A percentile compares a stretch with the other conserved stretches of the same genome.
phyloP scores from a whole-genome alignment of 2,113 vertebrate genomes.

The Leucopternis melanops region DNA sequence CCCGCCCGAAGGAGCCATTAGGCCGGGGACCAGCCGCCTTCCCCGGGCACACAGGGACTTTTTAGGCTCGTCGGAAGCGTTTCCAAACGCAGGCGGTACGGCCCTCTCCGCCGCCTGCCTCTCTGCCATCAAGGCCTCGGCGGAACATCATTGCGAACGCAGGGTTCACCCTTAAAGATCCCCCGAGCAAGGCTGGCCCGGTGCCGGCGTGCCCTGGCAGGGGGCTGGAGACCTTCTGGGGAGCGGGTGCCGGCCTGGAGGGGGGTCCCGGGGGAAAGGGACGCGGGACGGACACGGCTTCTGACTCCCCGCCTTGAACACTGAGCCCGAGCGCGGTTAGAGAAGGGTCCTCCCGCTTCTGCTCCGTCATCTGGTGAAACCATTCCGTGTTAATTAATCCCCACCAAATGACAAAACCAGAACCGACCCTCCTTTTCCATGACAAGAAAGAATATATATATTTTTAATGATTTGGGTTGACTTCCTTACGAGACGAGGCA shows the following conservation, averaged over 20 bases:
- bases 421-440: not conserved
- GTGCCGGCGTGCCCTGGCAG: not conserved
- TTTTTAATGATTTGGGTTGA: not conserved
- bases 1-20: not conserved
- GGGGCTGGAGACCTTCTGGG: not conserved
- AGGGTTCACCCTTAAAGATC: not conserved
- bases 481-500: not conserved
- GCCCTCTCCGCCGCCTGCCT: not conserved
- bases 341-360: not conserved
- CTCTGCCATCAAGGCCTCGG: not conserved
- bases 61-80: not conserved
- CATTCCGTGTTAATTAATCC: not conserved
- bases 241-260: not conserved
- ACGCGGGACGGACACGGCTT: not conserved
- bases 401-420: constrained; percentile 13
- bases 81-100: not conserved
- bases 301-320: not conserved
- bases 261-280: not conserved
- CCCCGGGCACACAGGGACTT: not conserved
- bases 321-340: not conserved
- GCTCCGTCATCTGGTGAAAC: not conserved
- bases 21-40: not conserved
- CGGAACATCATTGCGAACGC: accelerated
- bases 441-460: not conserved
- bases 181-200: not conserved